Evolutionary conservation across 2,113 vertebrate genomes (phyloP), one percentile per base, ranked within the genome.

Genomic region (Ochotona princeps): DNA sequence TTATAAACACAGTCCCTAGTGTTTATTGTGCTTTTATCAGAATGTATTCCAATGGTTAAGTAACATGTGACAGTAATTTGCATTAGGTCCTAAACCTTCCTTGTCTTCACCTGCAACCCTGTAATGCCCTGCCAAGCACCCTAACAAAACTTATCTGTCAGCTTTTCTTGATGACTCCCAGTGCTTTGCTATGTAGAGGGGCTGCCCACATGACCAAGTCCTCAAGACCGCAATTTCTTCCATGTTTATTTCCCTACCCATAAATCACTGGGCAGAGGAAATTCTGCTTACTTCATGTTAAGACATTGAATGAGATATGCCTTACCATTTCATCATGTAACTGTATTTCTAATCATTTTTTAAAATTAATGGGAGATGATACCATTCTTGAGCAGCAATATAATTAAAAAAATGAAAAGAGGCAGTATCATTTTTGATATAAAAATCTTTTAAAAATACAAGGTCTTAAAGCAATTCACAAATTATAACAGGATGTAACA

Each of bases 331-430:
- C 90, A 28, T 85, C 21, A 60, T 28, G 12, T 51, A 17, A 32
- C 47, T 26, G 1, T 79, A 49, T 67, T 89, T 91, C 28, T 80
- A 21, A 74, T 54, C 14, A 44, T 44, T 60, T 26, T 30, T 79
- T 95, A 38, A 18, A 49, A 38, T 28, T 80, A 54, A 65, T 67
- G 23, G 28, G 70, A 57, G 47, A 84, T 47, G 66, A 54, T 14
- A 44, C 83, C 98, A 97, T 98, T 98, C 96, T 97, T 97, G 97
- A 98, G 98, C 98, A 98, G 98, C 98, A 98, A 96, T 97, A 97
- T 93, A 94, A 87, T 94, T 96, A 97, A 93, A 98, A 97, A 97
- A 97, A 97, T 97, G 97, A 97, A 97, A 97, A 98, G 97, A 98
- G 97, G 97, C 95, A 96, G 95, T 94, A 97, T 97, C 94, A 96